Base-by-base conservation (phyloP, 2,888 invertebrate genomes). In the Brenthis daphne region DNA sequence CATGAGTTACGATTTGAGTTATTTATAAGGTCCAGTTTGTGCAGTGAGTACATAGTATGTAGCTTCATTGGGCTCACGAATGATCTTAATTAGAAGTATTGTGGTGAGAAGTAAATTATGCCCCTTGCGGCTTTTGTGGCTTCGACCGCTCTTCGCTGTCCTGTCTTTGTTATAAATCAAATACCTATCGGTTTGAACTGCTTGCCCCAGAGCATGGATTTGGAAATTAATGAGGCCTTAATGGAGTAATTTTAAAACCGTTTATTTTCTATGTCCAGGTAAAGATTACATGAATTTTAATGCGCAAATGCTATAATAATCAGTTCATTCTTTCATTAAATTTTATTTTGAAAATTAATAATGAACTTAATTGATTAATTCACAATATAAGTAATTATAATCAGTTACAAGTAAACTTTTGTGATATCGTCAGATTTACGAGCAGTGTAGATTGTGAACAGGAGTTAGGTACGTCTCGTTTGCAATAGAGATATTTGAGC, bases 1-100 rank as follows among this genome's bases (percentile, higher is more conserved):
- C 80, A 83, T 86, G 87, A 88, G 85, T 88, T 88, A 89, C 85
- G 86, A 80, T 86, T 86, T 84, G 85, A 87, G 89, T 90, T 90
- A 90, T 91, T 91, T 90, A 91, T 90, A 85, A 85, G 84, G 82
- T 83, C 89, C 87, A 87, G 90, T 88, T 88, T 86, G 84, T 86
- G 83, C 85, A 85, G 82, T 80, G 82, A 82, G 85, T 82, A 84
- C 83, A 86, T 84, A 86, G 84, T 86, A 82, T 82, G 85, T 82
- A 77, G 82, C 82, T 84, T 84, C 87, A 84, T 87, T 83, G 85
- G 84, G 72, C 85, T 84, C 87, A 88, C 88, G 89, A 87, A 87
- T 89, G 89, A 90, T 90, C 92, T 90, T 91, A 91, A 91, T 92
- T 90, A 92, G 90, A 90, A 89, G 88, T 86, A 90, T 91, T 91